These are phyloP conservation scores for Peromyscus californicus DNA, from an alignment of 2,113 vertebrate species.

Conservation along the genomic window DNA sequence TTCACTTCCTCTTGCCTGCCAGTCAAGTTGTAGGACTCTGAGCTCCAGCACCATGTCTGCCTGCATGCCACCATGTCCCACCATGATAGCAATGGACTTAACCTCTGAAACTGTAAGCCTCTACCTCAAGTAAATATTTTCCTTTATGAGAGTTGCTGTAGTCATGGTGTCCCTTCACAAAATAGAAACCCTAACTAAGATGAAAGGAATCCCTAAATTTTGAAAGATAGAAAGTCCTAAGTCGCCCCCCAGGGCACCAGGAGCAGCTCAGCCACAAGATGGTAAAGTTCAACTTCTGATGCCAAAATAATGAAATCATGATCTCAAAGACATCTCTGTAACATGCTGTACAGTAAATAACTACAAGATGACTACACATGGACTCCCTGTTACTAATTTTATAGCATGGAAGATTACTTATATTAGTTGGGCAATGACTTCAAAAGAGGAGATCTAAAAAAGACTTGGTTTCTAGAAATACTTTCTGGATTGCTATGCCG, in stretches of 20 bases:
- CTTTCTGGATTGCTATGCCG: constrained; percentile 2
- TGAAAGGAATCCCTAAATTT: neutral
- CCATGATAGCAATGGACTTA: neutral
- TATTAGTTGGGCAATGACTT: constrained; percentile 67
- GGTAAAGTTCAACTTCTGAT: constrained; percentile 41
- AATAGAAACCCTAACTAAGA: neutral
- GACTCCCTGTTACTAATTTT: constrained; percentile 65
- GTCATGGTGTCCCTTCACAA: neutral
- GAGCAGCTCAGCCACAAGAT: constrained; percentile 36
- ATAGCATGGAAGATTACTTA: constrained; percentile 62
- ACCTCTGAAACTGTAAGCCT: neutral
- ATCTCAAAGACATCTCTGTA: constrained; percentile 51
- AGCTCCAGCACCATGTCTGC: neutral
- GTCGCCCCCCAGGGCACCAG: constrained; percentile 36
- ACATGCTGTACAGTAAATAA: constrained; percentile 51
- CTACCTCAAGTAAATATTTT: neutral
- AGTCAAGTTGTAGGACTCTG: neutral
- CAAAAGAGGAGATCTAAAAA: constrained; percentile 58
- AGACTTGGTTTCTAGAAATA: constrained; percentile 34
- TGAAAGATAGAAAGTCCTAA: neutral
- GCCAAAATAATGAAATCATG: constrained; percentile 63
- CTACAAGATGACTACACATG: constrained; percentile 48
- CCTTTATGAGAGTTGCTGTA: neutral
- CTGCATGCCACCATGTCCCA: neutral
- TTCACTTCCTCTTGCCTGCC: neutral